Conservation (phyloP, 2,888 invertebrate species). For the Saturnia japonica region DNA sequence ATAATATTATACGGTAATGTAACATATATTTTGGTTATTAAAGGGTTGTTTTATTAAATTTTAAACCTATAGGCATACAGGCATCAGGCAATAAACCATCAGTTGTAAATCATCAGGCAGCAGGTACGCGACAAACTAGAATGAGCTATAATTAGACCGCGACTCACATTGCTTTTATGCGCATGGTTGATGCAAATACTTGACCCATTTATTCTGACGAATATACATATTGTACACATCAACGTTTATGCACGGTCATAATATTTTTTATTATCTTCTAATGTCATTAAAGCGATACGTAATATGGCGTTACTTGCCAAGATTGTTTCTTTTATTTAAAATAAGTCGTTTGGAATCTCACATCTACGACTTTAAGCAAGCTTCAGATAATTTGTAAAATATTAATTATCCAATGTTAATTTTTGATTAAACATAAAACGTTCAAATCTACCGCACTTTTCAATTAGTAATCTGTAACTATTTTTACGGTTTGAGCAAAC, state of each 20-base stretch:
- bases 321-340: background rate
- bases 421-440: background rate
- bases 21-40: constrained; percentile 21
- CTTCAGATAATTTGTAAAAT: background rate
- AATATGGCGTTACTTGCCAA: background rate
- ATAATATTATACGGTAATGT: background rate
- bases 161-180: constrained; percentile 60
- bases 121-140: constrained; percentile 54
- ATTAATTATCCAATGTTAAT: background rate
- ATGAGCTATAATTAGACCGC: constrained; percentile 62
- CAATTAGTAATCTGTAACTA: background rate
- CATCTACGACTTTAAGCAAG: background rate
- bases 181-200: constrained; percentile 60
- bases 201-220: constrained; percentile 55
- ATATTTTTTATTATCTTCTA: constrained; percentile 6
- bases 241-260: constrained; percentile 5
- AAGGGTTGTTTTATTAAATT: constrained; percentile 29
- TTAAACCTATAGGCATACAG: constrained; percentile 43
- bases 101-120: constrained; percentile 42
- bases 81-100: too few species aligned
- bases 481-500: background rate
- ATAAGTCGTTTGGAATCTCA: background rate
- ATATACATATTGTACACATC: constrained; percentile 15
- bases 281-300: constrained; percentile 17
- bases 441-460: background rate